Evolutionary conservation across 1,140 invertebrate genomes (phyloP), one percentile per base, ranked within the genome.

Genomic region (Heterodera schachtii): DNA sequence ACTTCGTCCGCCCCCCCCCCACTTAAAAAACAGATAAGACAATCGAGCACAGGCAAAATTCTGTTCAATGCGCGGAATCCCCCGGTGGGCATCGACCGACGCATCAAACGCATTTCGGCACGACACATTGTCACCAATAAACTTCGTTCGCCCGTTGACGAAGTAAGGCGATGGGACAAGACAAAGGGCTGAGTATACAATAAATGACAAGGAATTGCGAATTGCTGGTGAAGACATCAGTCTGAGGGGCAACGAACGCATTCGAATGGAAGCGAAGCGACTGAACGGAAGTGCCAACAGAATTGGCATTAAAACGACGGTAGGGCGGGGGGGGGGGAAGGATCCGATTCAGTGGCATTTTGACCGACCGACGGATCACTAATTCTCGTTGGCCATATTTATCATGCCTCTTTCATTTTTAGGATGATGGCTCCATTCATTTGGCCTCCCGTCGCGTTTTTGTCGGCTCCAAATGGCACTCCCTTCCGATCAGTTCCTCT

Each of bases 71-170:
- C 86, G 11, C 79, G 81, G 21, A 79, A 87, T 73, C 86, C 86
- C 21, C 74, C 83, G 19, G 81, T 87, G 13, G 75, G 79, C 47
- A 84, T 87, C 43, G 86, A 87, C 44, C 66, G 80, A 41, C 67
- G 80, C 71, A 87, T 89, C 44, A 83, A 84, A 79, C 69, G 80
- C 49, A 79, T 87, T 73, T 78, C 87, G 8, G 73, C 86, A 31
- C 71, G 78, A 31, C 49, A 86, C 47, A 87, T 87, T 44, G 81
- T 87, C 69, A 87, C 86, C 31, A 87, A 88, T 75, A 87, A 87
- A 76, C 85, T 86, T 7, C 41, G 70, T 1, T 78, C 52, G 3
- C 79, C 52, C 16, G 75, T 81, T 49, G 79, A 80, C 57, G 79
- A 76, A n/a, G 57, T 69, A 13, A 76, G 44, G 44, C 3, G 67